These are phyloP conservation scores for Thomomys bottae DNA, from an alignment of 2,113 vertebrate species.

Conservation along the genomic window DNA sequence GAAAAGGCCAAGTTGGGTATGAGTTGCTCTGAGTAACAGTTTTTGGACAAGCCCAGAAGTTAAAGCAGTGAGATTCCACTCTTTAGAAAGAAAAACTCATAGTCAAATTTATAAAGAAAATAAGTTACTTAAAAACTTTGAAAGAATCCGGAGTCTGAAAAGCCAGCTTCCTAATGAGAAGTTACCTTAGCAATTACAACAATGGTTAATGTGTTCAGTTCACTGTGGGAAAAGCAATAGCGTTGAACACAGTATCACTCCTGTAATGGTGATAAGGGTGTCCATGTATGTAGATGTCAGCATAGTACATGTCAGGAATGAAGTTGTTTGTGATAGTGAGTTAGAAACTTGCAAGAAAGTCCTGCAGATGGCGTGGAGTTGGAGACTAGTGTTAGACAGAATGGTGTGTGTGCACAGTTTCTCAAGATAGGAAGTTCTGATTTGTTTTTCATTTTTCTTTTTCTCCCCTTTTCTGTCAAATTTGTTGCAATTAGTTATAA, in stretches of 20 bases:
- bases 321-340: constrained; percentile 1
- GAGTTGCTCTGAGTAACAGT: neutral
- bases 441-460: neutral
- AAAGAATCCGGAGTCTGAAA: neutral
- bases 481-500: neutral
- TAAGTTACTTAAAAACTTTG: neutral
- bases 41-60: neutral
- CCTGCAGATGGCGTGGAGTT: neutral
- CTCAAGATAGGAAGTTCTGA: neutral
- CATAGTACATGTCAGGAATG: constrained; percentile 51
- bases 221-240: neutral
- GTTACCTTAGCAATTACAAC: neutral
- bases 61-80: neutral
- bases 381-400: neutral
- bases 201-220: neutral
- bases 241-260: neutral
- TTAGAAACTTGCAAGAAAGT: neutral
- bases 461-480: neutral
- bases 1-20: neutral
- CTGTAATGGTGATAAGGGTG: neutral
- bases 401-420: neutral
- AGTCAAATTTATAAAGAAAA: constrained; percentile 17
- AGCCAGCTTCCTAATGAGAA: neutral
- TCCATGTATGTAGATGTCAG: constrained; percentile 2
- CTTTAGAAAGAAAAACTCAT: constrained; percentile 1